Base-by-base conservation (phyloP, 2,888 invertebrate species). In the Scaptomyza reducta region DNA sequence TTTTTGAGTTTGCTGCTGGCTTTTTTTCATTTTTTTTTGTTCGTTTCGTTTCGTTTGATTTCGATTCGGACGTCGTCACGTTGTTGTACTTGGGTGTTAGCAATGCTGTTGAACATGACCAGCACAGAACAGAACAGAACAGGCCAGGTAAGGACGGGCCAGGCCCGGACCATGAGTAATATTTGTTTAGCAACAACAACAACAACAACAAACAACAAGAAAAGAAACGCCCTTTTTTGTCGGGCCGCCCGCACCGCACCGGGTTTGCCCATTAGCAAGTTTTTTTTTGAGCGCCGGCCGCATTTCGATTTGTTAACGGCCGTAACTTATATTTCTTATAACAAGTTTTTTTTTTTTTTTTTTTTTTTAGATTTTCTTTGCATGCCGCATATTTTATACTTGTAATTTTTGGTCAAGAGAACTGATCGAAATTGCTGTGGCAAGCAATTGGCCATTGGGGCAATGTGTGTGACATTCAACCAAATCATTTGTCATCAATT, bases 71-170 rank as follows among this genome's bases (percentile, higher is more conserved):
- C 82, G 79, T 86, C 78, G 85, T 87, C 81, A 81, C 81, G 85
- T 81, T 81, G 81, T 84, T 80, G 47, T 47, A 47, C 73, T 70
- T 70, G 75, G 81, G 81, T 81, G 81, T 81, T 81, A 84, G 87
- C 87, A 77, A 87, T 87, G 87, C 81, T 81, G 81, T 81, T 77
- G 54, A 57, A 87, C 85, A 81, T 84, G 81, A 72, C 66, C 78
- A 62, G 58, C 14, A 14, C 50, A 47, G 54, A 11, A 13, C 44
- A 44, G 9, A 6, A 54, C 62, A 59, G 53, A 42, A n/a, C 44
- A 44, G 10, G 10, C 31, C 45, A 46, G 56, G 55, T 38, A 49
- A 18, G 53, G 31, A 25, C 67, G 25, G 64, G 16, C 50, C 66
- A 13, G 47, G 6, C 14, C 40, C 73, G 40, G 55, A 44, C 63